Base-by-base conservation (phyloP, 2,113 vertebrate genomes). In the Glareola pratincola region DNA sequence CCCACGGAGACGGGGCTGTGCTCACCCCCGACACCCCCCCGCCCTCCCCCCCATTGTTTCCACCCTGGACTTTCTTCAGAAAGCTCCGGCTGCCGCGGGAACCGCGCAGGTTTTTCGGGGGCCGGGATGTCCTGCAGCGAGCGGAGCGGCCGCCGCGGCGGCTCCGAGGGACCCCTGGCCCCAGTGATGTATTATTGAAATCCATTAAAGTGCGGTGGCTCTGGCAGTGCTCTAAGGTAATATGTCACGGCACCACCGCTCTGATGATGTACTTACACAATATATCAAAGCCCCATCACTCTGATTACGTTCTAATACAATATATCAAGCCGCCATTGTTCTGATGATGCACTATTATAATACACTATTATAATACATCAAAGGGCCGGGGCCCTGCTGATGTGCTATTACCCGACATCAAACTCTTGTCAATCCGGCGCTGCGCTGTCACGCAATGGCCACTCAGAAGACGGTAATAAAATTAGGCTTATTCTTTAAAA, bases 1-100 rank as follows among this genome's bases (percentile, higher is more conserved):
- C 36, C 37, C 22, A 10, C 0, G 1, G 47, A 39, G 13, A 43
- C 0, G 2, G 17, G 36, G 32, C 10, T 5, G 4, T 1, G 19
- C 36, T 68, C 21, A 0, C 50, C n/a, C 15, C 3, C 1, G 6
- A n/a, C 45, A 19, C 45, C 45, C 41, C 14, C 41, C n/a, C n/a
- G n/a, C n/a, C n/a, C n/a, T 2, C 23, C 29, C 18, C 14, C 41
- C 3, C 6, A 1, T 4, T 1, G 3, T 26, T 34, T 47, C 6
- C 10, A 29, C 14, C 24, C 12, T 14, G 27, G 78, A 12, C 7
- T 12, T 53, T 39, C 43, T 24, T 9, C 21, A 14, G 56, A 14
- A 54, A 50, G 10, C 47, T n/a, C 34, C 3, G 2, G 16, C 59
- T 83, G 27, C 5, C 32, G 3, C 4, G 2, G 0, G 8, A 26